These are phyloP conservation scores for Noctuana brunneofusca DNA, from an alignment of 2,888 invertebrate species.

Conservation along the genomic window DNA sequence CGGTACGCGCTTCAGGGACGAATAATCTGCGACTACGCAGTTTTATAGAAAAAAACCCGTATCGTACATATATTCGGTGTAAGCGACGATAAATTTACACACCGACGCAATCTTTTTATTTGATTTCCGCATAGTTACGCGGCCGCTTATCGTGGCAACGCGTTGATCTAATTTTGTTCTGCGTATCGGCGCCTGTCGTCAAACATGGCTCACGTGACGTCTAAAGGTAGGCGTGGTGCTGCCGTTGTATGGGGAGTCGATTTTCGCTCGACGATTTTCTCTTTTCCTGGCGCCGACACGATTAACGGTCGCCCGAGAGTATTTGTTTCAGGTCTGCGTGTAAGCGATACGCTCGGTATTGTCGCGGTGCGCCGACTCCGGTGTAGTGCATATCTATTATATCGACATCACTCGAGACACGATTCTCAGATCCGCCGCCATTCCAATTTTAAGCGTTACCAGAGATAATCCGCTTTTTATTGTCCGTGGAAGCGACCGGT, in stretches of 20 bases:
- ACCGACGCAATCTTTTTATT: slow-evolving; percentile 73
- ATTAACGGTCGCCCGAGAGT: slow-evolving; percentile 70
- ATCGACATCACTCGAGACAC: slow-evolving; percentile 66
- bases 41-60: slow-evolving; percentile 53
- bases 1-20: slow-evolving; percentile 63
- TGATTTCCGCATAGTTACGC: slow-evolving; percentile 77
- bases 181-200: slow-evolving; percentile 70
- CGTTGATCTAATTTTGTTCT: slow-evolving; percentile 67
- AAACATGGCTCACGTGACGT: slow-evolving; percentile 61
- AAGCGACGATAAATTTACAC: slow-evolving; percentile 74
- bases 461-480: slow-evolving; percentile 70
- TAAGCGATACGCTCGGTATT: slow-evolving; percentile 75
- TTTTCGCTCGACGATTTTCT: slow-evolving; percentile 70
- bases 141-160: slow-evolving; percentile 64
- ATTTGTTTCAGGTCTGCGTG: slow-evolving; percentile 74
- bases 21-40: slow-evolving; percentile 61
- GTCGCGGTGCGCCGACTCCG: slow-evolving; percentile 70
- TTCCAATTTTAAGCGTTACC: slow-evolving; percentile 70
- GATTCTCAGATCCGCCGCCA: slow-evolving; percentile 64
- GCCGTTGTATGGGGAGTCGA: slow-evolving; percentile 52
- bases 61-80: slow-evolving; percentile 57
- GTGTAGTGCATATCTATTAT: slow-evolving; percentile 79
- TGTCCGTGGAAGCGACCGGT: slow-evolving; percentile 45
- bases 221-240: slow-evolving; percentile 60
- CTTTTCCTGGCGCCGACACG: slow-evolving; percentile 67